A percentile compares a stretch with the other conserved stretches of the same genome.
phyloP scores from a whole-genome alignment of 1,140 invertebrate genomes.

The Nebria ingens region DNA sequence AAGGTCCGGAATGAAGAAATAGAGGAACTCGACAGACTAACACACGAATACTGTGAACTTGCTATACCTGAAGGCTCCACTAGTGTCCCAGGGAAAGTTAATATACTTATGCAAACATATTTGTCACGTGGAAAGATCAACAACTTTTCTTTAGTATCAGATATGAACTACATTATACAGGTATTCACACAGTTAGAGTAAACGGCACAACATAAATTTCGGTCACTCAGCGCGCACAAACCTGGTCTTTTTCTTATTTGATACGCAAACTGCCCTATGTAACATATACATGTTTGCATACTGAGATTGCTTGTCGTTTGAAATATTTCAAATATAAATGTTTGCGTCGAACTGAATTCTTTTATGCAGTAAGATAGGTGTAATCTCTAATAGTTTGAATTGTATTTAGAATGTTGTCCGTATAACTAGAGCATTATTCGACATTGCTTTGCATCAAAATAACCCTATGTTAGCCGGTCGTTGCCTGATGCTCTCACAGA shows the following conservation, averaged over 20 bases:
- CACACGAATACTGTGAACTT: constrained; percentile 61
- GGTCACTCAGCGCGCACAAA: no score
- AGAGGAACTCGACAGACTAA: constrained; percentile 72
- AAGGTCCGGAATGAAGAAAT: constrained; percentile 91
- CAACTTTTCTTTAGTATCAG: constrained; percentile 84
- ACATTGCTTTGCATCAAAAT: constrained; percentile 81
- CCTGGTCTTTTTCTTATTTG: no score
- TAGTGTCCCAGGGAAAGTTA: constrained; percentile 92
- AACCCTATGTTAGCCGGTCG: constrained; percentile 80
- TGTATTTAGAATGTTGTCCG: constrained; percentile 70
- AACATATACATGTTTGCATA: no score
- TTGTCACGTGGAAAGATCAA: constrained; percentile 70
- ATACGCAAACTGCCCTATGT: no score
- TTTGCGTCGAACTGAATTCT: constrained; percentile 7
- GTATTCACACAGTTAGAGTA: no score
- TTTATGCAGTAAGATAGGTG: background rate
- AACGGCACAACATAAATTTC: no score
- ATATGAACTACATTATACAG: constrained; percentile 87
- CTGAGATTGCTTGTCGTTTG: no score
- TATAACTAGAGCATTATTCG: constrained; percentile 87
- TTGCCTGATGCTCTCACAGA: constrained; percentile 74
- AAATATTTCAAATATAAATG: constrained; percentile 16
- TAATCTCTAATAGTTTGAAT: constrained; percentile 17
- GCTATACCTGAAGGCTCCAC: constrained; percentile 70
- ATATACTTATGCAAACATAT: constrained; percentile 90